phyloP scores from a whole-genome alignment of 2,888 invertebrate species.

The Hydriomena furcata region DNA sequence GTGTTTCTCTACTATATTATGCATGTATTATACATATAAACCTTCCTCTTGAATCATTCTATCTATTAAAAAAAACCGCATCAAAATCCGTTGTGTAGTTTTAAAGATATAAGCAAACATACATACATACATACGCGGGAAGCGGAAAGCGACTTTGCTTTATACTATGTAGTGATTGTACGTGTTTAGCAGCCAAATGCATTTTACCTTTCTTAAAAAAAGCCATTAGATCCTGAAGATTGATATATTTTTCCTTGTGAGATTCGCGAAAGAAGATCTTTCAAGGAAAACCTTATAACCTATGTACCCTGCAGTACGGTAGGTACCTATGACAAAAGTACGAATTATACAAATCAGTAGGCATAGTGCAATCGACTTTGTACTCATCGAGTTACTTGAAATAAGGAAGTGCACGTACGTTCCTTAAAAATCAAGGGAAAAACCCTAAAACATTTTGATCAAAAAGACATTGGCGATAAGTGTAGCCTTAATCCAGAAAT shows the following conservation, averaged over 20 bases:
- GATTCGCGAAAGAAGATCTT: conserved; percentile 22
- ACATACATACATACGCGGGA: no score
- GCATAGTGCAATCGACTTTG: not conserved
- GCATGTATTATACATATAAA: no score
- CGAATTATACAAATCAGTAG: not conserved
- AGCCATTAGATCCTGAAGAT: conserved; percentile 7
- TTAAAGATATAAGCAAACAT: no score
- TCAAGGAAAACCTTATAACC: conserved; percentile 18
- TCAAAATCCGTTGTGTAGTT: no score
- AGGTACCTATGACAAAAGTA: conserved; percentile 7
- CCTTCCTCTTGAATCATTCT: no score
- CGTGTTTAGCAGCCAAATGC: no score
- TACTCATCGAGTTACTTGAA: not conserved
- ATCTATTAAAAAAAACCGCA: no score
- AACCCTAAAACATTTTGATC: not conserved
- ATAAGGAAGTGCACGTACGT: not conserved
- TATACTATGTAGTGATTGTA: no score
- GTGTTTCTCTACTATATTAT: no score
- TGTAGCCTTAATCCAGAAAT: no score
- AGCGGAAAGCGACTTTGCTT: no score
- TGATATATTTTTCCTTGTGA: conserved; percentile 21
- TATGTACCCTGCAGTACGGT: not conserved
- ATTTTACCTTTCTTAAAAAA: not conserved
- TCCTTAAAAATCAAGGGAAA: not conserved
- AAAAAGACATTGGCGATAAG: no score